Evolutionary conservation across 2,797 vertebrate genomes (phyloP).

Genomic region (Knipowitschia caucasica): DNA sequence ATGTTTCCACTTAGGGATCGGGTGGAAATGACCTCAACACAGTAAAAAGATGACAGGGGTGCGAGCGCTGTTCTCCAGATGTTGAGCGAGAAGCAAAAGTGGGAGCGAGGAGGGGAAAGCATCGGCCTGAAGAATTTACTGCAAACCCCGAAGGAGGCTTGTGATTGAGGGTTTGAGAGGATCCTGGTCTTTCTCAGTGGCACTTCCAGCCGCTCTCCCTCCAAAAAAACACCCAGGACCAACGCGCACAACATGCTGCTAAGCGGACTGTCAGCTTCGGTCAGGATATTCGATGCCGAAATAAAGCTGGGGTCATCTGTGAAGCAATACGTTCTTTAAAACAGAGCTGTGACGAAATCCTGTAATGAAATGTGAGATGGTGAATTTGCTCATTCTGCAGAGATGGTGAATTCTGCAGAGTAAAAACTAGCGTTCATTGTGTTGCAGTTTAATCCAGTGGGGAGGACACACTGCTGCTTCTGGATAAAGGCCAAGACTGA

Average conservation of each 20-base stretch:
- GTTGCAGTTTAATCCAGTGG: background rate
- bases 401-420: slow-evolving; percentile 7
- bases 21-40: slow-evolving; percentile 81
- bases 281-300: background rate
- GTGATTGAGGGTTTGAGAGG: slow-evolving; percentile 76
- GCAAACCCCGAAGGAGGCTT: slow-evolving; percentile 71
- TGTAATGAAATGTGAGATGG: background rate
- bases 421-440: slow-evolving; percentile 1
- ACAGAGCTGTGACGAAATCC: background rate
- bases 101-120: slow-evolving; percentile 66
- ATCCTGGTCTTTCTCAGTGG: slow-evolving; percentile 71
- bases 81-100: slow-evolving; percentile 57
- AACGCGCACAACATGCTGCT: slow-evolving; percentile 14
- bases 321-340: slow-evolving; percentile 4
- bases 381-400: background rate
- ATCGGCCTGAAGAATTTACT: slow-evolving; percentile 78
- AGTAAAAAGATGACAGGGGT: slow-evolving; percentile 79
- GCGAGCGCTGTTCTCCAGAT: slow-evolving; percentile 79
- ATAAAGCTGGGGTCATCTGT: background rate
- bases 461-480: slow-evolving; percentile 2
- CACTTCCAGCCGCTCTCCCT: slow-evolving; percentile 19
- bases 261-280: background rate
- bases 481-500: background rate
- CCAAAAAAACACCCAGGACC: slow-evolving; percentile 2
- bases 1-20: slow-evolving; percentile 78